Base-by-base conservation (phyloP, 2,888 invertebrate genomes). In the Spisula solida region DNA sequence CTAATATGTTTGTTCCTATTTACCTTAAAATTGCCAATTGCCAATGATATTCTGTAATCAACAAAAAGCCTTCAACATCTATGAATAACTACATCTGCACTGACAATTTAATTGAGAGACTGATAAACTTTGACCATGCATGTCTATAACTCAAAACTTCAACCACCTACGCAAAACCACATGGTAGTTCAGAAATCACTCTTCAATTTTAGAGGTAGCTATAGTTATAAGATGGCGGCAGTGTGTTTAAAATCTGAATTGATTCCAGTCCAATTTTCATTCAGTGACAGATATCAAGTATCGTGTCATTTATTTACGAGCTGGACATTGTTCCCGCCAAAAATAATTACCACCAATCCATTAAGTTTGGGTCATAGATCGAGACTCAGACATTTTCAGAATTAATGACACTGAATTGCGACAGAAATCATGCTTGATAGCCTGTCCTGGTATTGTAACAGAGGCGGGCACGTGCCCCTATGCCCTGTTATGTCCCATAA, bases 401-500 rank as follows among this genome's bases (percentile, higher is more conserved):
- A 31, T 75, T 31, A 75, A 75, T 75, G 75, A 75, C 18, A 75
- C 12, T 75, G 16, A 18, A 31, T 34, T 75, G 34, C 25, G 75
- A 75, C 75, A 75, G 75, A 75, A 16, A 51, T 82, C 34, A 82
- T 82, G 82, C n/a, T 56, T 66, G 66, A 82, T 66, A 18, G 47
- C 82, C 47, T 14, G 66, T 12, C 41, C 25, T 66, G 60, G 34
- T 60, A 82, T 82, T 82, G 60, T 60, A 20, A 14, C 25, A 25
- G 1, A 47, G 60, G 18, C 14, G 20, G 41, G 66, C 82, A 56
- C 66, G 82, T 66, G 82, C 47, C 82, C 66, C 47, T 18, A 47
- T 16, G 34, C 75, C 75, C 75, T 75, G 34, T 75, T 75, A 75
- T 75, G 34, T 34, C 66, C 82, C 66, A 82, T 66, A 75, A 75